These are phyloP conservation scores for Drosophila melanocephala DNA, from an alignment of 2,888 invertebrate species.

Conservation along the genomic window DNA sequence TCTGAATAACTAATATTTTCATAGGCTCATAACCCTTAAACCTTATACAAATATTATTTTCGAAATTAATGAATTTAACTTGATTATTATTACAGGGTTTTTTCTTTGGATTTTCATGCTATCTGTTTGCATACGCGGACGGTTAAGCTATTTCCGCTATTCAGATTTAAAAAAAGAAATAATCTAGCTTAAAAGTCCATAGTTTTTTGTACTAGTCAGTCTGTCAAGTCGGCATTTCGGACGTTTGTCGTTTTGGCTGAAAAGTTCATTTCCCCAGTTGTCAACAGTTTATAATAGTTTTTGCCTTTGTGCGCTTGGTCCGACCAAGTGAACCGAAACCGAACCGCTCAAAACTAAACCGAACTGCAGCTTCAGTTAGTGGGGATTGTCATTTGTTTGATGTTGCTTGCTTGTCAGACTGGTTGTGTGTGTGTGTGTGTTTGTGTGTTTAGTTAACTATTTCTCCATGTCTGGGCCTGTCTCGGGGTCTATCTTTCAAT, in stretches of 20 bases:
- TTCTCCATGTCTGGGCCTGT: conserved; percentile 49
- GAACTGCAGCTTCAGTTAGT: conserved; percentile 19
- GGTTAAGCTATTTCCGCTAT: not conserved
- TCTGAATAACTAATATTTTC: not conserved
- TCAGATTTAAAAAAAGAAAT: not conserved
- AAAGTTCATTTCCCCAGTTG: conserved; percentile 76
- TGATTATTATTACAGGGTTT: not conserved
- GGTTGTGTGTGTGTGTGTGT: not conserved
- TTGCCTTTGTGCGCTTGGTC: conserved; percentile 50
- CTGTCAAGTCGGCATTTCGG: conserved; percentile 30
- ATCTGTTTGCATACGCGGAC: not conserved
- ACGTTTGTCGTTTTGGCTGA: conserved; percentile 69
- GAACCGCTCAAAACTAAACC: conserved; percentile 47
- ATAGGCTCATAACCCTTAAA: not conserved
- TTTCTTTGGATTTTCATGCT: not conserved
- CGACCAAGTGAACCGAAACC: conserved; percentile 40
- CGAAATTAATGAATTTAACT: not conserved
- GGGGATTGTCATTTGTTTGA: conserved; percentile 62
- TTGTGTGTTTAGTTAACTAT: conserved; percentile 35
- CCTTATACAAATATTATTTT: not conserved
- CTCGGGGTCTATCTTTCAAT: conserved; percentile 61
- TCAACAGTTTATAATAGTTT: conserved; percentile 75
- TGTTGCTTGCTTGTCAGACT: conserved; percentile 42
- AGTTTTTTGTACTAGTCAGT: conserved; percentile 21
- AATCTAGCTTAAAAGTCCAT: conserved; percentile 20